Evolutionary conservation across 2,113 vertebrate genomes (phyloP).

Genomic region (Tragelaphus scriptus): DNA sequence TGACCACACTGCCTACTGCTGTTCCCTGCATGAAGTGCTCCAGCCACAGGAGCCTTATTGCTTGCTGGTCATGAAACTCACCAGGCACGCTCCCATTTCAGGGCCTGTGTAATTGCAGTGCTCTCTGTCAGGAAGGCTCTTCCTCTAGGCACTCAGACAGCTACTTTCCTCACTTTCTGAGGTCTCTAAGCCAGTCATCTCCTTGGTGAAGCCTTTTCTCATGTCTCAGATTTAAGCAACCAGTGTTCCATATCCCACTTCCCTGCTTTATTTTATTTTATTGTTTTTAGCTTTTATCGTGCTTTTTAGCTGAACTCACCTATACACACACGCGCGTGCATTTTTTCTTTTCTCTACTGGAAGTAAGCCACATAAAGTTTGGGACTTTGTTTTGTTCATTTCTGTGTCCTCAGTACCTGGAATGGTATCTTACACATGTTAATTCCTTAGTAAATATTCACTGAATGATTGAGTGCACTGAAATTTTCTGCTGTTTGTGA

Average conservation of each 20-base stretch:
- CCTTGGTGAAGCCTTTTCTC: background rate
- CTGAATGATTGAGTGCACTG: background rate
- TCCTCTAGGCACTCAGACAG: background rate
- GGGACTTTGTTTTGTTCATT: background rate
- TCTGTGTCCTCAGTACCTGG: background rate
- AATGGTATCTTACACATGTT: background rate
- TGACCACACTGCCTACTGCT: background rate
- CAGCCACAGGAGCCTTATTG: rapidly evolving
- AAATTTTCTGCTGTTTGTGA: background rate
- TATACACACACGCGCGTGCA: background rate
- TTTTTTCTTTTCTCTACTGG: background rate
- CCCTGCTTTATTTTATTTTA: background rate
- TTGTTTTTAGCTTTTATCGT: background rate
- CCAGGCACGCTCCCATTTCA: background rate
- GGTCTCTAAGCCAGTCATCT: background rate
- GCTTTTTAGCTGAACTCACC: background rate
- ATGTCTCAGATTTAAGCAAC: background rate
- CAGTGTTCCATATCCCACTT: background rate
- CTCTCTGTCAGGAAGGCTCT: background rate
- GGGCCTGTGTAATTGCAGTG: background rate
- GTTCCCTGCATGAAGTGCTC: background rate
- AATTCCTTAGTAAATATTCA: background rate
- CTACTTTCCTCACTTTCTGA: background rate
- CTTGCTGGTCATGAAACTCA: background rate
- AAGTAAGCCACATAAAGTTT: background rate